Percentiles rank a stretch among this genome's conserved stretches.
Evolutionary conservation across 2,888 invertebrate species (phyloP).

Genomic region (Automeris io): DNA sequence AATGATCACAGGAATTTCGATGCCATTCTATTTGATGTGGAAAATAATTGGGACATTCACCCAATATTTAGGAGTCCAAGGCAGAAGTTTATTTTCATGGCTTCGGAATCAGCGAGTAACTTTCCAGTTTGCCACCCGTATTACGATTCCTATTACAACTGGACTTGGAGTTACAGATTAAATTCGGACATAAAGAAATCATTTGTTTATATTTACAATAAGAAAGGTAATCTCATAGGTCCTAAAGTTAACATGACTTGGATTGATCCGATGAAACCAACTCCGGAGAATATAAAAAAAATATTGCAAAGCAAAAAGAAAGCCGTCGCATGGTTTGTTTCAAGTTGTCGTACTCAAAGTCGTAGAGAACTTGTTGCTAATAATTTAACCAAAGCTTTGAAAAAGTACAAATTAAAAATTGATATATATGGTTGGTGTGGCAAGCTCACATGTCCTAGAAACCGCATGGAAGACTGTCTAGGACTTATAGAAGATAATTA

Average conservation of each 20-base stretch:
- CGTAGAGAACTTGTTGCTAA: slow-evolving; percentile 25
- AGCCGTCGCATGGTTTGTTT: slow-evolving; percentile 57
- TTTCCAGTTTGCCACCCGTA: slow-evolving; percentile 37
- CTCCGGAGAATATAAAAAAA: slow-evolving; percentile 25
- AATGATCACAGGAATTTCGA: slow-evolving; percentile 52
- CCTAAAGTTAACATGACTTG: slow-evolving; percentile 52
- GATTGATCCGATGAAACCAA: slow-evolving; percentile 31
- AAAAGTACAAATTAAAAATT: slow-evolving; percentile 32
- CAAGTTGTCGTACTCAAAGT: slow-evolving; percentile 38
- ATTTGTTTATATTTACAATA: slow-evolving; percentile 37
- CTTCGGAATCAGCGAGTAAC: slow-evolving; percentile 39
- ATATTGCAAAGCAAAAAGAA: slow-evolving; percentile 41
- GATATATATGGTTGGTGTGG: slow-evolving; percentile 59
- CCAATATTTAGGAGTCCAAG: slow-evolving; percentile 37
- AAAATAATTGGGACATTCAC: slow-evolving; percentile 41
- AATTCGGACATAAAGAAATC: slow-evolving; percentile 49
- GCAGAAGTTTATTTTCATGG: slow-evolving; percentile 70
- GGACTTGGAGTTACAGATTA: slow-evolving; percentile 54
- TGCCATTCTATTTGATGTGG: slow-evolving; percentile 73
- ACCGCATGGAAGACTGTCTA: slow-evolving; percentile 40
- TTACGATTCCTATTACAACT: slow-evolving; percentile 47
- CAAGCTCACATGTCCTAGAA: slow-evolving; percentile 34
- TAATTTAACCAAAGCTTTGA: slow-evolving; percentile 27
- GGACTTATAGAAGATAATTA: slow-evolving; percentile 42
- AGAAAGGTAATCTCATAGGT: slow-evolving; percentile 37